A percentile compares a stretch with the other conserved stretches of the same genome.
phyloP scores from a whole-genome alignment of 2,797 vertebrate species.

The Leptatherina wallacei region DNA sequence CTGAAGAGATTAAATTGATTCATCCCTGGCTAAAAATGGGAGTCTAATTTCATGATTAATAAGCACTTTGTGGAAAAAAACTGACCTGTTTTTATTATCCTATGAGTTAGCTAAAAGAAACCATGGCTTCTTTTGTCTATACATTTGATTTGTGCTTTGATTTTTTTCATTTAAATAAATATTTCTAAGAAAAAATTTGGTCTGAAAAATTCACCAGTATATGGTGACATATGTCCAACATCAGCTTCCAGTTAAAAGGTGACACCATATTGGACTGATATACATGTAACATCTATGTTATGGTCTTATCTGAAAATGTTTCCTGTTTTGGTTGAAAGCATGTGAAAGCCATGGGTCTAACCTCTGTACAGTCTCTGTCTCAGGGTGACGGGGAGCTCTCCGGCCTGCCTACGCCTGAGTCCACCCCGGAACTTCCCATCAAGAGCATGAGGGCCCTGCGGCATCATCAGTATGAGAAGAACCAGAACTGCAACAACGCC shows the following conservation, averaged over 20 bases:
- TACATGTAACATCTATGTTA: too few species aligned
- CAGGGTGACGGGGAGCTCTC: slow-evolving; percentile 79
- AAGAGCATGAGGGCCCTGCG: slow-evolving; percentile 80
- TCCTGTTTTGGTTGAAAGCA: background rate
- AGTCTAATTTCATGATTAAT: background rate
- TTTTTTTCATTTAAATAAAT: too few species aligned
- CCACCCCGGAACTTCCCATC: slow-evolving; percentile 85
- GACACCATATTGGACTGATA: too few species aligned
- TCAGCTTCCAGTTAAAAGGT: background rate
- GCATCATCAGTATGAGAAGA: slow-evolving; percentile 82
- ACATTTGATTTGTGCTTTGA: too few species aligned
- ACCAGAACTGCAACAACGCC: slow-evolving; percentile 84
- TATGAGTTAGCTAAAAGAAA: too few species aligned
- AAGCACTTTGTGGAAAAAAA: background rate
- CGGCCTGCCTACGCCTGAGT: slow-evolving; percentile 86
- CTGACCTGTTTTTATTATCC: too few species aligned
- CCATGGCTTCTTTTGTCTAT: background rate
- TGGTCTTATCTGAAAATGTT: background rate
- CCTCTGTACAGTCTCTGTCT: slow-evolving; percentile 58
- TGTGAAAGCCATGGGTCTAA: background rate
- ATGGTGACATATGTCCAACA: background rate
- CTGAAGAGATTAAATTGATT: background rate
- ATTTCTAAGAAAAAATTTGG: too few species aligned
- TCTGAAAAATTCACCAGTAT: background rate
- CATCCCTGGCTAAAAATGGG: background rate